Evolutionary conservation across 2,888 invertebrate species (phyloP).

Genomic region (Sericinus montela): DNA sequence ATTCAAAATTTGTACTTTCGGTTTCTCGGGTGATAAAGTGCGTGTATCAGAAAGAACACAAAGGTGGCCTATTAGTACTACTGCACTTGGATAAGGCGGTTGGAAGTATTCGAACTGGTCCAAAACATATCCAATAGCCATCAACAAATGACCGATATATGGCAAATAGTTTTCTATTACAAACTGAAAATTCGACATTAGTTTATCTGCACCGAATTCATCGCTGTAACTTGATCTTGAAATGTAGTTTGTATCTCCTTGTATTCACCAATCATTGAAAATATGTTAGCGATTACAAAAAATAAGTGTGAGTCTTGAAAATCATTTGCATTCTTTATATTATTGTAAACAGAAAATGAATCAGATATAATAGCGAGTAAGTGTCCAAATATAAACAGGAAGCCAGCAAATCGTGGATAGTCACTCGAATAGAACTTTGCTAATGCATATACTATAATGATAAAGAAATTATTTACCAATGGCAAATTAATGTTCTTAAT

Average conservation of each 20-base stretch:
- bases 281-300: conserved; percentile 37
- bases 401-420: conserved; percentile 11
- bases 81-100: conserved; percentile 55
- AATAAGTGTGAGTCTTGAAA: conserved; percentile 6
- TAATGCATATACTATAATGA: conserved; percentile 11
- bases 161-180: conserved; percentile 42
- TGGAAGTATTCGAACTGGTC: conserved; percentile 46
- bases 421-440: conserved; percentile 11
- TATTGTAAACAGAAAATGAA: conserved; percentile 1
- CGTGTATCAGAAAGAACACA: conserved; percentile 49
- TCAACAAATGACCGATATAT: conserved; percentile 52
- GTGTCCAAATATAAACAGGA: conserved; percentile 14
- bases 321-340: conserved; percentile 2
- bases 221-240: conserved; percentile 11
- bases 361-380: conserved; percentile 16
- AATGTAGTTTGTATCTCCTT: conserved; percentile 28
- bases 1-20: conserved; percentile 43
- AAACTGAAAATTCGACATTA: conserved; percentile 36
- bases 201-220: conserved; percentile 14
- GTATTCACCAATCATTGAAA: conserved; percentile 40
- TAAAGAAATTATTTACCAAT: conserved; percentile 11
- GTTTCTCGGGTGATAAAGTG: conserved; percentile 36
- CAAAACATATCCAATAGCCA: conserved; percentile 59
- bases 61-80: conserved; percentile 57
- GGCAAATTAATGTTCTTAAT: conserved; percentile 14